Evolutionary conservation across 2,888 invertebrate genomes (phyloP), one percentile per base, ranked within the genome.

Genomic region (Calliphora vomitoria): DNA sequence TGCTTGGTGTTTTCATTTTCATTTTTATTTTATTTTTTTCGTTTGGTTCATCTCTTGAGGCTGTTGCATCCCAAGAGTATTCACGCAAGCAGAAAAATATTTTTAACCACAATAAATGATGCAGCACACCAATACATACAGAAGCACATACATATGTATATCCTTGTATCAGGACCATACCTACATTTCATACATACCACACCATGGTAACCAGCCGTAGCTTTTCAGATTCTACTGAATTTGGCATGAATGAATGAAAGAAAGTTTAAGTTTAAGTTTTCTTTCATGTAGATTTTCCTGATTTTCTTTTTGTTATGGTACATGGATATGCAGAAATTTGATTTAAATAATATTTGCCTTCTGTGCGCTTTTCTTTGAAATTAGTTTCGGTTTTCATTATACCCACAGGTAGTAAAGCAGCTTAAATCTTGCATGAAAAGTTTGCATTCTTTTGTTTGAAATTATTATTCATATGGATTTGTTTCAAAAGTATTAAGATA

Each of bases 321-420:
- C 82, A 85, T 90, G 90, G 90, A 68, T 91, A 90, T 91, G 92
- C 91, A 91, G 90, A 92, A 92, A 92, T 92, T 92, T 92, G 92
- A 92, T 92, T 92, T 92, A 92, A 92, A 89, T 90, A 89, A 90
- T 89, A 86, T 89, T 89, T 88, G 88, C 81, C 71, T 84, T 84
- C 53, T 84, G 87, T 76, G 84, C 53, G 74, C 60, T 72, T 71
- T 85, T 68, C 66, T 79, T 85, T 81, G 78, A 76, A 83, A 88
- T 86, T 85, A 86, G 88, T 88, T 88, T 85, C 76, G 58, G 68
- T 60, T 89, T 85, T 78, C 84, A 62, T 71, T 66, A 62, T 78
- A 82, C 64, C 72, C 76, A 62, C 55, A 66, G 79, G 84, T 81
- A 71, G 69, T 35, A 60, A 79, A 81, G 47, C 69, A 66, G 75